These are phyloP conservation scores for Hyaena hyaena DNA, from an alignment of 2,113 vertebrate species.

Conservation along the genomic window DNA sequence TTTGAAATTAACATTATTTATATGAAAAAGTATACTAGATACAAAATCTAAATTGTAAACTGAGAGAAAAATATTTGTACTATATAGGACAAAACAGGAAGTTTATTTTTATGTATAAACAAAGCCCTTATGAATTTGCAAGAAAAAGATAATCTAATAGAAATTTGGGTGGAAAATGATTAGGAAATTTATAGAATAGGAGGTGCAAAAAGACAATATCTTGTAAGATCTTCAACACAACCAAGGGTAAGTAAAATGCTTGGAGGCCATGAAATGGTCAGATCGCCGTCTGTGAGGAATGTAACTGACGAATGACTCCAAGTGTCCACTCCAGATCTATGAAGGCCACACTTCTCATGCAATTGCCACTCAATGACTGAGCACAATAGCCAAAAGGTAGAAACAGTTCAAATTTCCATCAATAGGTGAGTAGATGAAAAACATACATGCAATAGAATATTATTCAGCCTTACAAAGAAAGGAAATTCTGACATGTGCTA, in stretches of 20 bases:
- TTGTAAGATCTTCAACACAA: not conserved
- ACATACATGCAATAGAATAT: not conserved
- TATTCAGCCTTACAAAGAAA: not conserved
- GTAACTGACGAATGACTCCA: not conserved
- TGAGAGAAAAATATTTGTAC: constrained; percentile 16
- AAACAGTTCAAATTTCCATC: not conserved
- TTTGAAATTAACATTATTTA: constrained; percentile 29
- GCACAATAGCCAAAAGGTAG: not conserved
- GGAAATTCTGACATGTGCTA: not conserved
- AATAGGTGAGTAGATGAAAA: not conserved
- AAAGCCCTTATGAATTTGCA: constrained; percentile 23
- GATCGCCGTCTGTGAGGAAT: not conserved
- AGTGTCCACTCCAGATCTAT: not conserved
- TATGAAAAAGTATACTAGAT: not conserved
- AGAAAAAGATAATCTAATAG: not conserved
- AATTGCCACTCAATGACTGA: not conserved
- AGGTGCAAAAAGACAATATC: not conserved
- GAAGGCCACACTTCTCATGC: not conserved
- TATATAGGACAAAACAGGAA: not conserved
- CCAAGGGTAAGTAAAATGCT: not conserved
- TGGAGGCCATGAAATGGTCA: not conserved
- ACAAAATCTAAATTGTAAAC: constrained; percentile 27
- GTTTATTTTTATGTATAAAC: not conserved
- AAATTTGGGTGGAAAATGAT: not conserved
- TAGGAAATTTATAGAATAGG: not conserved